Evolutionary conservation across 2,888 invertebrate genomes (phyloP).

Genomic region (Melangyna quadrimaculata): DNA sequence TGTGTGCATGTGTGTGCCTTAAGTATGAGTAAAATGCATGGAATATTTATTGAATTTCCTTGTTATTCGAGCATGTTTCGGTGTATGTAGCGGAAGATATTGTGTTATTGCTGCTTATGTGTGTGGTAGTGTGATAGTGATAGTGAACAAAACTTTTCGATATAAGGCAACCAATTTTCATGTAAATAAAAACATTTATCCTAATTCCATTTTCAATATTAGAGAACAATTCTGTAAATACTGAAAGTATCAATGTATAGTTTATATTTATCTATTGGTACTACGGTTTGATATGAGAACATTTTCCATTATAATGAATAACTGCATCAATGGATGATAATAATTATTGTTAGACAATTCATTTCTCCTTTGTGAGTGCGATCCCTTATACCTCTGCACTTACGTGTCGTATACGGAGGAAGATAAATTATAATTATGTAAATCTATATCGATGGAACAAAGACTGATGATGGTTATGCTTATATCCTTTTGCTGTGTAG

Average conservation of each 20-base stretch:
- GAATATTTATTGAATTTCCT: constrained; percentile 59
- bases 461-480: constrained; percentile 26
- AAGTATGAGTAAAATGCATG: constrained; percentile 41
- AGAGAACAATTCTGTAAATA: constrained; percentile 21
- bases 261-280: not conserved
- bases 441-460: constrained; percentile 39
- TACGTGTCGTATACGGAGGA: not conserved
- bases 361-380: constrained; percentile 1
- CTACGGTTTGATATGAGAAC: not conserved
- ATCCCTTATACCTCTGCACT: too few species aligned
- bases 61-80: constrained; percentile 25
- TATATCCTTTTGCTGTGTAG: constrained; percentile 5
- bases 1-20: constrained; percentile 16
- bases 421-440: constrained; percentile 56
- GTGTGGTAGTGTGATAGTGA: not conserved
- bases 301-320: constrained; percentile 22
- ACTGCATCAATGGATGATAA: constrained; percentile 9
- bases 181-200: constrained; percentile 58
- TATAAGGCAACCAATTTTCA: constrained; percentile 23
- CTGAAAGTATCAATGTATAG: too few species aligned
- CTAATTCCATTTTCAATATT: constrained; percentile 53
- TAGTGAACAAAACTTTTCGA: constrained; percentile 13
- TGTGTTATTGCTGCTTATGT: too few species aligned
- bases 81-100: not conserved
- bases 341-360: constrained; percentile 23